These are phyloP conservation scores for Zoanthus sociatus DNA, from an alignment of 92 coral and sea anemone genomes.

Conservation along the genomic window DNA sequence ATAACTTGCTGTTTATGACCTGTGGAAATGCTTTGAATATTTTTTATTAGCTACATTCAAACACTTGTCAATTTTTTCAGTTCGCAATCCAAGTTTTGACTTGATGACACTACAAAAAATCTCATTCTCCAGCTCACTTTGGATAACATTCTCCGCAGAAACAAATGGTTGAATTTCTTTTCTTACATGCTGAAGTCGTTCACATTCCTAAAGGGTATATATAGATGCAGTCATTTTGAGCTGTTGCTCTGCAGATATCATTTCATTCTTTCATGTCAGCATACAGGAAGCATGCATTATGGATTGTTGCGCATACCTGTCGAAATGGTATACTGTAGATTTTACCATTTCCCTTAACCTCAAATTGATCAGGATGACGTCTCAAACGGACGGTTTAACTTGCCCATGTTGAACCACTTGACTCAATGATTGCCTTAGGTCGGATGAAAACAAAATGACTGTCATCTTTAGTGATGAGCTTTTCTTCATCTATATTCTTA, in stretches of 20 bases:
- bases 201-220: constrained; percentile 19
- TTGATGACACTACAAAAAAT: constrained; percentile 19
- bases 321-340: constrained; percentile 28
- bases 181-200: constrained; percentile 20
- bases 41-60: constrained; percentile 8
- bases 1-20: too few species aligned
- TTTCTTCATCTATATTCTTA: constrained; percentile 29
- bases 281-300: constrained; percentile 52
- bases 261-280: constrained; percentile 50
- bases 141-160: constrained; percentile 12
- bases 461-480: constrained; percentile 37
- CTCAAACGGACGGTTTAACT: constrained; percentile 52
- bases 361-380: constrained; percentile 55
- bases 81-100: constrained; percentile 13
- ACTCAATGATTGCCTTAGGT: constrained; percentile 42
- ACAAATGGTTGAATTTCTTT: constrained; percentile 5
- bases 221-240: constrained; percentile 5
- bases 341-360: constrained; percentile 39
- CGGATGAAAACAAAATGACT: constrained; percentile 42
- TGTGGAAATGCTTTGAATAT: neutral
- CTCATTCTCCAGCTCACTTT: constrained; percentile 21
- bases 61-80: constrained; percentile 7
- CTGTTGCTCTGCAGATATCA: constrained; percentile 20
- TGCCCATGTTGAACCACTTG: constrained; percentile 58
- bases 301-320: constrained; percentile 37